Evolutionary conservation across 2,888 invertebrate genomes (phyloP).

Genomic region (Drepana falcataria): DNA sequence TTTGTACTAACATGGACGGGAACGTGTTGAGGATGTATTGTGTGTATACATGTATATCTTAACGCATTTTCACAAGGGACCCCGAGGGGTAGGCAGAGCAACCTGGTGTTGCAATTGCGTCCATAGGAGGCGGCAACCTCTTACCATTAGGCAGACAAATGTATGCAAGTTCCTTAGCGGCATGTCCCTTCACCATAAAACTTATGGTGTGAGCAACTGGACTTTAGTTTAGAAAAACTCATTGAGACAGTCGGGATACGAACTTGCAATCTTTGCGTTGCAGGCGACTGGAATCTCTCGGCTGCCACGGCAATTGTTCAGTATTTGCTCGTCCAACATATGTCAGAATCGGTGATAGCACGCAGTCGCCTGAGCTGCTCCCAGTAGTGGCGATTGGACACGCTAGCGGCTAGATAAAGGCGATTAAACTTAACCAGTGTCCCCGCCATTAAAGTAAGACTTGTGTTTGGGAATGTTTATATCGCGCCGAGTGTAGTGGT

Average conservation of each 20-base stretch:
- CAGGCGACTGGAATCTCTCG: no score
- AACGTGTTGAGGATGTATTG: not conserved
- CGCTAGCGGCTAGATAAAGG: constrained; percentile 25
- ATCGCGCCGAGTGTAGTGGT: constrained; percentile 19
- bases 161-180: no score
- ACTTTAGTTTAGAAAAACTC: no score
- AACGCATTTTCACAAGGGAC: no score
- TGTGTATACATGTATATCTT: not conserved
- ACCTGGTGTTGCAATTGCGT: no score
- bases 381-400: constrained; percentile 33
- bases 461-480: constrained; percentile 26
- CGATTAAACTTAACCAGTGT: constrained; percentile 18
- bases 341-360: constrained; percentile 3
- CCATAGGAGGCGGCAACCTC: not conserved
- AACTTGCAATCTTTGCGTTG: no score
- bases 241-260: no score
- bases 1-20: constrained; percentile 24
- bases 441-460: constrained; percentile 27
- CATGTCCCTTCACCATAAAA: no score
- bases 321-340: not conserved
- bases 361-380: constrained; percentile 21
- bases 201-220: no score
- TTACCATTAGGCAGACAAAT: no score
- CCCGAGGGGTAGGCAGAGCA: no score
- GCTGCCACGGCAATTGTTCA: no score